Base-by-base conservation (phyloP, 2,888 invertebrate genomes). In the Adelphocoris suturalis region DNA sequence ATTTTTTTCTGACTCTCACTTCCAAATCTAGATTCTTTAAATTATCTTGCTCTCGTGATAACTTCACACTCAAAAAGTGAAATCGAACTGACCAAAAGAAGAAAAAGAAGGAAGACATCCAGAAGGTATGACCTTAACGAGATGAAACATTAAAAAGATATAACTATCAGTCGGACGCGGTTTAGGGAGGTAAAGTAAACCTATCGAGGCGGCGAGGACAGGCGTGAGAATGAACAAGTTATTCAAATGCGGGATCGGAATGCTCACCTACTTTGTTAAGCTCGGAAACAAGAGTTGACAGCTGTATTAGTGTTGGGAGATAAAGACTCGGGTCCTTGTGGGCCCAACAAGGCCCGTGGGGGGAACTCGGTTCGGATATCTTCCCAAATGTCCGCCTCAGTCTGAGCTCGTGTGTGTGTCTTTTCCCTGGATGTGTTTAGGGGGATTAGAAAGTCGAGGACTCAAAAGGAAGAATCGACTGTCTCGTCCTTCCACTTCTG, bases 171-270 rank as follows among this genome's bases (percentile, higher is more conserved):
- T 85, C 61, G 52, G 55, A 16, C 16, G 68, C 23, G 47, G 85
- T 48, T 37, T 57, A 28, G 76, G 23, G 48, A 47, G 37, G 86
- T 86, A 86, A 86, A 86, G 86, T 86, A 86, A 86, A 86, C 86
- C 86, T 84, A 78, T 78, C 78, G 47, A 27, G 46, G 37, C 78
- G 46, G 80, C 78, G 88, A 80, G 88, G 88, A 88, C 88, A 88
- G 88, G 88, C 88, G 88, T 88, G 88, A 88, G 88, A 88, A 88
- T 88, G 88, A 78, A 88, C 88, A 88, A 88, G 88, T 88, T 88
- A 88, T 88, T 88, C 88, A 88, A 80, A 88, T 88, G 80, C n/a
- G 52, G 37, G 52, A 76, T 76, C 27, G 88, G 88, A 88, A 88
- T 88, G 88, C 88, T 88, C 88, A 88, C 88, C 88, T 88, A 88